Percentiles rank a stretch among this genome's conserved stretches.
phyloP scores from a whole-genome alignment of 2,113 vertebrate genomes.

The Megaleporinus macrocephalus region DNA sequence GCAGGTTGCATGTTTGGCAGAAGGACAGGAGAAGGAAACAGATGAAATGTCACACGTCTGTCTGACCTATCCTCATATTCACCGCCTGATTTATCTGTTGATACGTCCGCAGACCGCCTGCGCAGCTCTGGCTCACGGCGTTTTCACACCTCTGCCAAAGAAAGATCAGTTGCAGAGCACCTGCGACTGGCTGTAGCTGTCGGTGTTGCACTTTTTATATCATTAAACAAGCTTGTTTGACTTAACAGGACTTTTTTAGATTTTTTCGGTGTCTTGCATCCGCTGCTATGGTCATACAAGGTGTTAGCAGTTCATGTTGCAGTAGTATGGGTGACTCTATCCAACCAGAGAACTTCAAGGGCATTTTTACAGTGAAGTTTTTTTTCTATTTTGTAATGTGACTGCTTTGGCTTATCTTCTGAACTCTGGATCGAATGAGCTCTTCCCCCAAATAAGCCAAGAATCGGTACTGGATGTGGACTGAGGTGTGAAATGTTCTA shows the following conservation, averaged over 20 bases:
- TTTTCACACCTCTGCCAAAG: background rate
- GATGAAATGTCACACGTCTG: conserved; percentile 33
- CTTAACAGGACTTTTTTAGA: background rate
- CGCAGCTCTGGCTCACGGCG: background rate
- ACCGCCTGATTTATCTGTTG: background rate
- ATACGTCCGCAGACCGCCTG: background rate
- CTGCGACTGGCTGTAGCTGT: background rate
- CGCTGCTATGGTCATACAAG: background rate
- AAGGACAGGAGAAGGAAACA: background rate
- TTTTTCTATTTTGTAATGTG: no score
- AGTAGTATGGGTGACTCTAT: no score
- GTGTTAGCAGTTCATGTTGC: no score
- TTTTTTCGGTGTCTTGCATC: background rate
- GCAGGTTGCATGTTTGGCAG: background rate
- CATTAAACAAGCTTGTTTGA: background rate
- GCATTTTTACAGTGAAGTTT: no score
- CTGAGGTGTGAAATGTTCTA: no score
- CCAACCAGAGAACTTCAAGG: no score
- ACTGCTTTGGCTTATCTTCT: no score
- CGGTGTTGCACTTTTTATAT: background rate
- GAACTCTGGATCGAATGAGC: no score
- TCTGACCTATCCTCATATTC: conserved; percentile 3
- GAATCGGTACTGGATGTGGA: no score
- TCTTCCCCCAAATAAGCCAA: no score
- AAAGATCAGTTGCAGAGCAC: background rate